Conservation (phyloP, 2,797 vertebrate genomes). For the Falco naumanni region DNA sequence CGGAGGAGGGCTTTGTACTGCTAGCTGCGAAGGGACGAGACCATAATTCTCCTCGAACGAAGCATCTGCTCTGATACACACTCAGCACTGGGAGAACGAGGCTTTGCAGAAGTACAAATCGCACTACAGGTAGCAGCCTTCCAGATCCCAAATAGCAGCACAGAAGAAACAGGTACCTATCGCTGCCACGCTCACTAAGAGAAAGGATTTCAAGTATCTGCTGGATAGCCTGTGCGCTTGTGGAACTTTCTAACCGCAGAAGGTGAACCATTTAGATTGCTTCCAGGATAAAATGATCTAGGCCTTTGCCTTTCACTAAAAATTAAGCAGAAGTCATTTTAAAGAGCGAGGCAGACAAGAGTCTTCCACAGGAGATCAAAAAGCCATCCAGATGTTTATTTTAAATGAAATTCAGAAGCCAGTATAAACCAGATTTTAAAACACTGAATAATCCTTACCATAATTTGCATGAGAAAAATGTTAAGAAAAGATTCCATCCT, state of each 20-base stretch:
- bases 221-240: not conserved
- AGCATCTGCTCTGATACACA: not conserved
- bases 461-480: constrained; percentile 38
- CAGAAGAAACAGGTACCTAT: not conserved
- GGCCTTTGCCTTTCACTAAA: constrained; percentile 17
- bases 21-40: not conserved
- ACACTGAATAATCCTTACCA: constrained; percentile 25
- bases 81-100: not conserved
- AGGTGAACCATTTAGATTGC: not conserved
- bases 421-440: constrained; percentile 62
- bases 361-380: constrained; percentile 44
- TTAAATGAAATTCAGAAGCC: constrained; percentile 58
- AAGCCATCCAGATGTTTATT: constrained; percentile 62
- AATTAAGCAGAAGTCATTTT: constrained; percentile 46
- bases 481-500: not conserved
- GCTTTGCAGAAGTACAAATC: not conserved
- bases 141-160: not conserved
- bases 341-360: not conserved
- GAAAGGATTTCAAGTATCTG: not conserved
- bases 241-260: not conserved
- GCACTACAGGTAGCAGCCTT: not conserved
- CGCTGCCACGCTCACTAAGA: not conserved
- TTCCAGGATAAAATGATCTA: not conserved
- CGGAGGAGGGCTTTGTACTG: not conserved
- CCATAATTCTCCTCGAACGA: fast-evolving